These are phyloP conservation scores for Carapus acus DNA, from an alignment of 2,797 vertebrate genomes.

Conservation along the genomic window DNA sequence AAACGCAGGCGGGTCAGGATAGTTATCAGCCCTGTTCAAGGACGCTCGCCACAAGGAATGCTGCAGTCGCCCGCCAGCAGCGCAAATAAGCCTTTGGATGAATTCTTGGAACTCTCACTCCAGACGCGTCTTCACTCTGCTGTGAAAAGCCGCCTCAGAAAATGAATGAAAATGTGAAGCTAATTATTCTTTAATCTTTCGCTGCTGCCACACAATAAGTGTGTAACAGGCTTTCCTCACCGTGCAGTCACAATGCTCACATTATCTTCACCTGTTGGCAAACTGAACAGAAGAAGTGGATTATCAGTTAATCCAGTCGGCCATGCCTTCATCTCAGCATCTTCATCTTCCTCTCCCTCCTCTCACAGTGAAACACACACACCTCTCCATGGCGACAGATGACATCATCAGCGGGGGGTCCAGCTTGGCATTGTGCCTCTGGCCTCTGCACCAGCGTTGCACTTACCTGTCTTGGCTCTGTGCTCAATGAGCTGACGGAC, in stretches of 20 bases:
- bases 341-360: slow-evolving; percentile 22
- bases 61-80: too few species aligned
- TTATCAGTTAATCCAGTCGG: slow-evolving; percentile 21
- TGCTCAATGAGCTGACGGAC: slow-evolving; percentile 33
- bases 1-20: too few species aligned
- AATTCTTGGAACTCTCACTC: too few species aligned
- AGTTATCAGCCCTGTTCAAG: too few species aligned
- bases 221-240: too few species aligned
- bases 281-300: slow-evolving; percentile 8
- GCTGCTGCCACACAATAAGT: too few species aligned
- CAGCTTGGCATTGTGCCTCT: slow-evolving; percentile 54
- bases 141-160: background rate
- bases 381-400: slow-evolving; percentile 48
- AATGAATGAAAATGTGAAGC: background rate
- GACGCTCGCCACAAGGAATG: too few species aligned
- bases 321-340: slow-evolving; percentile 24
- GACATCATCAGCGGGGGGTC: slow-evolving; percentile 53
- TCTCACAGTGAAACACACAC: slow-evolving; percentile 12
- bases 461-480: slow-evolving; percentile 39
- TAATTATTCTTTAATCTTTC: background rate
- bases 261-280: slow-evolving; percentile 9
- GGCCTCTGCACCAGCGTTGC: slow-evolving; percentile 50
- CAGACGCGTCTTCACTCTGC: too few species aligned
- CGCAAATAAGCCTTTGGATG: too few species aligned
- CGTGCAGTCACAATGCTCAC: background rate